These are phyloP conservation scores for Heteromyza rotundicornis DNA, from an alignment of 2,888 invertebrate species.

Conservation along the genomic window DNA sequence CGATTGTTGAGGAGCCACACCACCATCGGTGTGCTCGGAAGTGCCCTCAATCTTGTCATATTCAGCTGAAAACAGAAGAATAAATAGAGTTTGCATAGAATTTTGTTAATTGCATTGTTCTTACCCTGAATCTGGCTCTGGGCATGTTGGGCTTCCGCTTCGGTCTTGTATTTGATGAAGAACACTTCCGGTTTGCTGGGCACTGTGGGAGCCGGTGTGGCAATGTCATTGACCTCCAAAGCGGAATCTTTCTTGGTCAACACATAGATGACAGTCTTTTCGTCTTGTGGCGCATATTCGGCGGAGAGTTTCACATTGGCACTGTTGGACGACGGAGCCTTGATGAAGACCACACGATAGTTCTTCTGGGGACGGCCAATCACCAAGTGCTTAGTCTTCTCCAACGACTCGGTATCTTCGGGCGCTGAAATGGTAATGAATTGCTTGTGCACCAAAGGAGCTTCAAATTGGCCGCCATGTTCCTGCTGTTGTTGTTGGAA, in stretches of 20 bases:
- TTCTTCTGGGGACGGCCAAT: constrained; percentile 57
- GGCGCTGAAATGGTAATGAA: constrained; percentile 58
- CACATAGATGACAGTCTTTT: constrained; percentile 61
- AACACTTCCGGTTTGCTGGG: constrained; percentile 60
- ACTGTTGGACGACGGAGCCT: constrained; percentile 52
- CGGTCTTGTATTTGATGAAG: constrained; percentile 61
- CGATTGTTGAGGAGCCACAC: constrained; percentile 55
- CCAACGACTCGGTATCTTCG: constrained; percentile 51
- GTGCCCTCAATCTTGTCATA: constrained; percentile 56
- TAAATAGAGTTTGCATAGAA: neutral
- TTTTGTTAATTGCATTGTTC: neutral
- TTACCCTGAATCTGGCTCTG: constrained; percentile 59
- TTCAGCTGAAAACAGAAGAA: constrained; percentile 44
- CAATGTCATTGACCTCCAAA: constrained; percentile 54
- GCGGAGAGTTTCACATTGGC: constrained; percentile 52
- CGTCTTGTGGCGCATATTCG: constrained; percentile 56
- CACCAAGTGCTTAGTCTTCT: constrained; percentile 50
- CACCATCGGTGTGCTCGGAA: constrained; percentile 55
- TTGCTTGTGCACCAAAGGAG: constrained; percentile 53
- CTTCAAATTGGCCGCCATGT: constrained; percentile 35
- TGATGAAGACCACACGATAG: constrained; percentile 60
- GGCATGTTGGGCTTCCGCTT: constrained; percentile 57
- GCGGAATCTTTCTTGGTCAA: constrained; percentile 56
- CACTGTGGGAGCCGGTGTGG: constrained; percentile 55
- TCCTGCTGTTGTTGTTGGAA: constrained; percentile 35